These are phyloP conservation scores for Chiloscyllium punctatum DNA, from an alignment of 2,797 vertebrate genomes.

Conservation along the genomic window DNA sequence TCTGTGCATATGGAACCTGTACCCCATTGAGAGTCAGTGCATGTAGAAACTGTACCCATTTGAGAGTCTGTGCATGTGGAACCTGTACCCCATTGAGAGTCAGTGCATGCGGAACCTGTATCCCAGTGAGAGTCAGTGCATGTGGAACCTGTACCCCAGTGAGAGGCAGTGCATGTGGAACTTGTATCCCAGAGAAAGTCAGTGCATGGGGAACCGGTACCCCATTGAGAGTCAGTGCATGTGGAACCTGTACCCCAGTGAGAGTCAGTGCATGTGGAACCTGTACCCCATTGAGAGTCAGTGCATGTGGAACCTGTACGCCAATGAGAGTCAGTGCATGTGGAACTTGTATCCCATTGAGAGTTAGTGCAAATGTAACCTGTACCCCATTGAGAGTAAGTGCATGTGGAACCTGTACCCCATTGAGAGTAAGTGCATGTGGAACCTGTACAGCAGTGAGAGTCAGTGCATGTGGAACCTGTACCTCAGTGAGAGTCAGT, in stretches of 20 bases:
- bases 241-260: not conserved
- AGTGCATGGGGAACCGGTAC: not conserved
- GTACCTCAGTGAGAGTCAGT: too few species aligned
- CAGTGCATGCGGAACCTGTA: not conserved
- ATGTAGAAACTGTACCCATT: too few species aligned
- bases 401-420: not conserved
- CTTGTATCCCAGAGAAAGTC: not conserved
- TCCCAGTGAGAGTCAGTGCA: too few species aligned
- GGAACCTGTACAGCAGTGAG: too few species aligned
- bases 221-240: not conserved
- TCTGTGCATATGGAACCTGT: too few species aligned
- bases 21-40: too few species aligned
- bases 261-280: too few species aligned
- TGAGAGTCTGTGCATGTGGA: too few species aligned
- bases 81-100: too few species aligned
- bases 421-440: too few species aligned
- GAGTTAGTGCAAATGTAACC: not conserved
- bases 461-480: too few species aligned
- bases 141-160: not conserved
- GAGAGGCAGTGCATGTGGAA: not conserved
- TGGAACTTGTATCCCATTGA: not conserved
- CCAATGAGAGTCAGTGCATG: not conserved
- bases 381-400: not conserved
- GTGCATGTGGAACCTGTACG: not conserved
- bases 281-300: too few species aligned